Evolutionary conservation across 2,113 vertebrate genomes (phyloP).

Genomic region (Montifringilla adamsi): DNA sequence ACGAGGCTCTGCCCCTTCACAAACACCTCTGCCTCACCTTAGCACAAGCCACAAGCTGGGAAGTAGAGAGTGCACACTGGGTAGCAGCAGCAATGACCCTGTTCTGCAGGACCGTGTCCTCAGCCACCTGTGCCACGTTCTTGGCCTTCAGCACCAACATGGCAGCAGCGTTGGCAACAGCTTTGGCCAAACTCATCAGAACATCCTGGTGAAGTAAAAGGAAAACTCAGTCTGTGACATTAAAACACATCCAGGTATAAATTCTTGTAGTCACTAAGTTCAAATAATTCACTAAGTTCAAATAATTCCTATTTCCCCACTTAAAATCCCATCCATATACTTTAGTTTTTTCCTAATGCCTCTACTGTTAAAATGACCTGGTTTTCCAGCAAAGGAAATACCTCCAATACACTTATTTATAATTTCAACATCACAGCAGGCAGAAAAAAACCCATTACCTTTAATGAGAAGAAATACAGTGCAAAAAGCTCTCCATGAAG

Average conservation of each 20-base stretch:
- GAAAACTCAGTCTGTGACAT: not conserved
- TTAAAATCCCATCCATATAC: not conserved
- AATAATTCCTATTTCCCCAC: not conserved
- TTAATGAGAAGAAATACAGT: not conserved
- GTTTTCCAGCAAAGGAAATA: not conserved
- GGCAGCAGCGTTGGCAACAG: slow-evolving; percentile 96
- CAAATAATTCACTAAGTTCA: not conserved
- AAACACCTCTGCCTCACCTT: slow-evolving; percentile 76
- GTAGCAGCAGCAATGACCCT: slow-evolving; percentile 96
- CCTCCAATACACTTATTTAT: not conserved
- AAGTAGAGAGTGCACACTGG: slow-evolving; percentile 95
- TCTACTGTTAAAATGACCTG: not conserved
- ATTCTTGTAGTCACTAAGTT: not conserved
- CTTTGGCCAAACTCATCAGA: slow-evolving; percentile 98
- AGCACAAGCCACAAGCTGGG: slow-evolving; percentile 96
- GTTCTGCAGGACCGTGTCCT: slow-evolving; percentile 93
- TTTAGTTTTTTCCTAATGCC: not conserved
- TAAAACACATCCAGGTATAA: not conserved
- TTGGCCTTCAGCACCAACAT: slow-evolving; percentile 98
- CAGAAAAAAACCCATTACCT: not conserved
- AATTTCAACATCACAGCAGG: not conserved
- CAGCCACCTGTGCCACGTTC: slow-evolving; percentile 95
- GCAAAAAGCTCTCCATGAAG: not conserved
- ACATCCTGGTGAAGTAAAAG: slow-evolving; percentile 80
- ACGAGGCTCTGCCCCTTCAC: fast-evolving